Conservation (phyloP, 2,888 invertebrate genomes). For the Melangyna quadrimaculata region DNA sequence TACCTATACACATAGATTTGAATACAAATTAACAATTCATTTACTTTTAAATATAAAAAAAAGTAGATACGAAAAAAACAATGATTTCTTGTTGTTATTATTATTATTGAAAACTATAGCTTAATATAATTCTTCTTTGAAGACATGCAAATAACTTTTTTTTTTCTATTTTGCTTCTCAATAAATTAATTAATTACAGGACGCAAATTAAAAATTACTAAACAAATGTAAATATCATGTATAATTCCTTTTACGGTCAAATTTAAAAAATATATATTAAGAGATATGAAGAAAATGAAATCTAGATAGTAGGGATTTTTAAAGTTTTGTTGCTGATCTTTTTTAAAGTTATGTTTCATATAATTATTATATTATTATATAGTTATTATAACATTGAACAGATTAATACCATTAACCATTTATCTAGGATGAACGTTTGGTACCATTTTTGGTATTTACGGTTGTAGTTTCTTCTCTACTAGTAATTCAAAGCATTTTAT, state of each 20-base stretch:
- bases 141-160: background rate
- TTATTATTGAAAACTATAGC: too few species aligned
- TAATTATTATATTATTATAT: too few species aligned
- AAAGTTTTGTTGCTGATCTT: too few species aligned
- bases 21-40: constrained; percentile 2
- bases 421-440: constrained; percentile 35
- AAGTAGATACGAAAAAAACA: background rate
- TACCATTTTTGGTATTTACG: constrained; percentile 8
- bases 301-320: background rate
- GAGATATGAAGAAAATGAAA: background rate
- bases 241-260: background rate
- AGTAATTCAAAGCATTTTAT: constrained; percentile 74
- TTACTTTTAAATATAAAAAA: background rate
- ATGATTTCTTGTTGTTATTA: too few species aligned
- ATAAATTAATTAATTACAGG: background rate
- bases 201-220: background rate
- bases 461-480: constrained; percentile 6
- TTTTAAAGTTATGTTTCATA: too few species aligned
- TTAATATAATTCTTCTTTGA: too few species aligned
- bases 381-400: too few species aligned
- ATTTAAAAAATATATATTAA: background rate
- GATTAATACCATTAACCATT: too few species aligned
- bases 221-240: too few species aligned
- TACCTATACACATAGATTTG: background rate
- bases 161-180: background rate